Conservation (phyloP, 2,113 vertebrate genomes). For the Cottus gobio region DNA sequence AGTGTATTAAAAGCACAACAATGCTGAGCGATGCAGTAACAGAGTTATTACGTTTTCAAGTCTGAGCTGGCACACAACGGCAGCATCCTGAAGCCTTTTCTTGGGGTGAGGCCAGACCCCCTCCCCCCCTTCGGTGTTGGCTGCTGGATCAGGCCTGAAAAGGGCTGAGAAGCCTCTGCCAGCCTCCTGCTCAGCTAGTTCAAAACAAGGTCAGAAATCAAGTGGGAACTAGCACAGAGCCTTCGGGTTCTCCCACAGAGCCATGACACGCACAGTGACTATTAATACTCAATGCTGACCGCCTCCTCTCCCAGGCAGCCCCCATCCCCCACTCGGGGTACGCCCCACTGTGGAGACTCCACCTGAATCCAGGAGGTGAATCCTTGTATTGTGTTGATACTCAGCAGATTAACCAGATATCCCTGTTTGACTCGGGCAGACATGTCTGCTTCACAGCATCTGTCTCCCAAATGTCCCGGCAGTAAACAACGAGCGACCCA, state of each 20-base stretch:
- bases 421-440: slow-evolving; percentile 5
- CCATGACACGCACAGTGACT: slow-evolving; percentile 40
- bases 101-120: slow-evolving; percentile 29
- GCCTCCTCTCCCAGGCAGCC: slow-evolving; percentile 11
- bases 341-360: slow-evolving; percentile 21
- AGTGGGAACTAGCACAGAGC: slow-evolving; percentile 41
- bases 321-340: slow-evolving; percentile 34
- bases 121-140: slow-evolving; percentile 14
- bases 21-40: neutral
- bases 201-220: slow-evolving; percentile 66
- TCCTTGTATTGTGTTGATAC: neutral
- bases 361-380: slow-evolving; percentile 29
- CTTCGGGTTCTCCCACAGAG: slow-evolving; percentile 40
- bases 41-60: slow-evolving; percentile 7
- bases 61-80: slow-evolving; percentile 2
- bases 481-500: neutral
- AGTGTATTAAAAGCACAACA: neutral
- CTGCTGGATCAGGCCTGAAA: slow-evolving; percentile 29
- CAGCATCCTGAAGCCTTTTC: slow-evolving; percentile 40
- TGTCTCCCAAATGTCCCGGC: slow-evolving; percentile 1
- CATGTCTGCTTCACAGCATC: neutral
- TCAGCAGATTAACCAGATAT: neutral
- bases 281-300: slow-evolving; percentile 68
- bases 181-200: slow-evolving; percentile 37
- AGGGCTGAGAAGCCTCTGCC: slow-evolving; percentile 30